Evolutionary conservation across 1,140 invertebrate species (phyloP).

Genomic region (Mactra quadrangularis): DNA sequence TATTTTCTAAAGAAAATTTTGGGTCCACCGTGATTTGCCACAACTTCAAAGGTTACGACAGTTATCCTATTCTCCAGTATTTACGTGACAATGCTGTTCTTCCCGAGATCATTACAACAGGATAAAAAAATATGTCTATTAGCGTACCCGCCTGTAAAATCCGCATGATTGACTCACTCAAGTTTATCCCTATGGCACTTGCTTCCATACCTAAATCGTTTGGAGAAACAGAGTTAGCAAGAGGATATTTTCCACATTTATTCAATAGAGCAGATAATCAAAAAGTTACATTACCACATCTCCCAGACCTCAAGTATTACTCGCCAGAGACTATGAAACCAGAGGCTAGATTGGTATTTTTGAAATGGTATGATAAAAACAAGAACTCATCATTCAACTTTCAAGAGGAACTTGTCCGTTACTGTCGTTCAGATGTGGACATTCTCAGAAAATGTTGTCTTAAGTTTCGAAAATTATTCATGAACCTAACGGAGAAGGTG

Average conservation of each 20-base stretch:
- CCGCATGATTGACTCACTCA: slow-evolving; percentile 48
- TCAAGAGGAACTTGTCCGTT: slow-evolving; percentile 9
- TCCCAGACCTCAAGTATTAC: slow-evolving; percentile 30
- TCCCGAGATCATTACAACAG: slow-evolving; percentile 56
- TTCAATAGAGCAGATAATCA: slow-evolving; percentile 63
- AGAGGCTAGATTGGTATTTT: slow-evolving; percentile 2
- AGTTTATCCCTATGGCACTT: slow-evolving; percentile 56
- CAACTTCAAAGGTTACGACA: slow-evolving; percentile 61
- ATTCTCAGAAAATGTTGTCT: slow-evolving; percentile 24
- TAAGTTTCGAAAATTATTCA: slow-evolving; percentile 15
- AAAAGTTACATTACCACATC: not conserved
- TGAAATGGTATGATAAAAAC: slow-evolving; percentile 53
- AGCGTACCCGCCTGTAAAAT: slow-evolving; percentile 46
- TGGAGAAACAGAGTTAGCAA: slow-evolving; percentile 52
- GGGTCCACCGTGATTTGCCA: slow-evolving; percentile 53
- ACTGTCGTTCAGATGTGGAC: slow-evolving; percentile 55
- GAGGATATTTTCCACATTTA: slow-evolving; percentile 67
- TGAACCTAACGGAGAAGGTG: not conserved
- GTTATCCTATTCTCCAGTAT: slow-evolving; percentile 56
- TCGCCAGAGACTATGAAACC: slow-evolving; percentile 25
- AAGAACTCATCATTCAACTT: slow-evolving; percentile 41
- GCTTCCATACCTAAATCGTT: slow-evolving; percentile 53
- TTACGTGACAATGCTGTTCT: slow-evolving; percentile 58
- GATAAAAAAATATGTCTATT: slow-evolving; percentile 53
- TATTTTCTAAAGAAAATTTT: slow-evolving; percentile 60